phyloP scores from a whole-genome alignment of 2,888 invertebrate genomes.

The Ectropis crepuscularia region DNA sequence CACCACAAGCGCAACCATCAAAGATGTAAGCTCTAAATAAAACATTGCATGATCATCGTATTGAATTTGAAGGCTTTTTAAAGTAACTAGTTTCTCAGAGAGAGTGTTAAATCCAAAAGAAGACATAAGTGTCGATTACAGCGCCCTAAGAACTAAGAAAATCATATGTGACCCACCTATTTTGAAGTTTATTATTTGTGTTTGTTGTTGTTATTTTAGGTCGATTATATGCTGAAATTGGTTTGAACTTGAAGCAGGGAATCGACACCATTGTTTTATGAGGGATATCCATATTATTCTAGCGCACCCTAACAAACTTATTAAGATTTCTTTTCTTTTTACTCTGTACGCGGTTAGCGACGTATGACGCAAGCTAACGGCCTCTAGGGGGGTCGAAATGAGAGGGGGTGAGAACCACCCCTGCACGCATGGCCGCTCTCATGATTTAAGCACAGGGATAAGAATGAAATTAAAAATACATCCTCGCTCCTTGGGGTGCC shows the following conservation, averaged over 20 bases:
- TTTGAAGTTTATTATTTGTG: too few species aligned
- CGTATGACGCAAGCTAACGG: conserved; percentile 83
- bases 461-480: conserved; percentile 86
- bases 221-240: too few species aligned
- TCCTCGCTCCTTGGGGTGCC: conserved; percentile 83
- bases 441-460: conserved; percentile 85
- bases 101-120: too few species aligned
- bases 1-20: too few species aligned
- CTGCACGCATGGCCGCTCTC: conserved; percentile 84
- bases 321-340: conserved; percentile 85
- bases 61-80: too few species aligned
- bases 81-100: too few species aligned
- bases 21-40: too few species aligned
- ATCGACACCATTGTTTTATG: conserved; percentile 3
- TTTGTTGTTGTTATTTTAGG: too few species aligned
- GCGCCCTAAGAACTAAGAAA: too few species aligned
- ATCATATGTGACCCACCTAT: too few species aligned
- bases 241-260: neutral
- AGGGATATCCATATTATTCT: conserved; percentile 60
- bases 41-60: too few species aligned
- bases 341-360: conserved; percentile 84
- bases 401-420: conserved; percentile 59
- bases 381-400: conserved; percentile 55
- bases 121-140: too few species aligned
- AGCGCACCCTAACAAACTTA: conserved; percentile 83